Evolutionary conservation across 2,888 invertebrate genomes (phyloP).

Genomic region (Hypsopygia costalis): DNA sequence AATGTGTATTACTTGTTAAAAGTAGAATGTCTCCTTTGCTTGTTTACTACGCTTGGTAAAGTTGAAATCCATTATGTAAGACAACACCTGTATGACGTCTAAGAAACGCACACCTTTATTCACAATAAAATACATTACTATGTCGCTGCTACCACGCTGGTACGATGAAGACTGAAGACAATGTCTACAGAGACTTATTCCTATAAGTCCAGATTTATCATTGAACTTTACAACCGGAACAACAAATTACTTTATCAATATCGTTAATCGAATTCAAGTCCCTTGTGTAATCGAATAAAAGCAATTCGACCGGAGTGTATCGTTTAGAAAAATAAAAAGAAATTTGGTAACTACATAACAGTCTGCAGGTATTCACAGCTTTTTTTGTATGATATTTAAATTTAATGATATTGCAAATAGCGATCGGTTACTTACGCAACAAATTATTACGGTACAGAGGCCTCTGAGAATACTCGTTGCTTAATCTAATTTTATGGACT

Average conservation of each 20-base stretch:
- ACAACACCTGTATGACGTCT: background rate
- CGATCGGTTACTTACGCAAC: conserved; percentile 43
- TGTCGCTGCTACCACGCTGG: background rate
- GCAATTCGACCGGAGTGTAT: background rate
- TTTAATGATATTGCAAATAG: conserved; percentile 20
- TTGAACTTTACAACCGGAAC: no score
- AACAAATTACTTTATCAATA: background rate
- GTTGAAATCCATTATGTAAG: background rate
- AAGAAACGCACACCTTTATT: background rate
- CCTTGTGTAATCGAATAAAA: background rate
- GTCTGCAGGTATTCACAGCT: background rate
- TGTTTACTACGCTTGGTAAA: background rate
- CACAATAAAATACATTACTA: background rate
- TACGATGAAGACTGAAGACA: no score
- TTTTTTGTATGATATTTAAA: conserved; percentile 4
- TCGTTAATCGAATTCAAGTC: background rate
- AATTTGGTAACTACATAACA: background rate
- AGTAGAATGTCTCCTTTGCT: background rate
- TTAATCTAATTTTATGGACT: conserved; percentile 47
- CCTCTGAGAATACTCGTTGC: conserved; percentile 53
- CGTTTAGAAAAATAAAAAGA: background rate
- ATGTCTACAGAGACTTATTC: no score
- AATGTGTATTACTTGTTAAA: background rate
- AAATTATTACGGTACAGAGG: conserved; percentile 41
- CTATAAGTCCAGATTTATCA: no score